Conservation (phyloP, 1,140 invertebrate genomes). For the Nebria ingens region DNA sequence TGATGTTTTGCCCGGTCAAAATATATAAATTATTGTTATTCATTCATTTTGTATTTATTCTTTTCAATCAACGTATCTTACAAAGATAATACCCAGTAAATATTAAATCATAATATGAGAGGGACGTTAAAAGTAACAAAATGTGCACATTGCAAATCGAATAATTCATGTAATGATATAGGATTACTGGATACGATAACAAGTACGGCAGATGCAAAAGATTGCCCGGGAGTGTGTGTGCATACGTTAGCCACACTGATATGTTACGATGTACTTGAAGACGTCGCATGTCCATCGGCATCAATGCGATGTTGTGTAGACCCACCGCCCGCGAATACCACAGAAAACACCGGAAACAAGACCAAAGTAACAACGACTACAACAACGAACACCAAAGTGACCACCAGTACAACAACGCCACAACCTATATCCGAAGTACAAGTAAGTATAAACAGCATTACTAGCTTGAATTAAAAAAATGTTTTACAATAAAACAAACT, state of each 20-base stretch:
- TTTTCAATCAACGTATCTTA: no score
- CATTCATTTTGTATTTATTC: no score
- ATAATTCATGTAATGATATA: no score
- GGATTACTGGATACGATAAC: constrained; percentile 73
- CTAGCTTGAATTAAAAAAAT: no score
- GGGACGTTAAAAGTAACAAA: not conserved
- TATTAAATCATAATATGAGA: constrained; percentile 9
- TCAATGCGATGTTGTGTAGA: constrained; percentile 77
- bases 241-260: constrained; percentile 71
- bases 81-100: no score
- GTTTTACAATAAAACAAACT: no score
- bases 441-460: not conserved
- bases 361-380: constrained; percentile 21
- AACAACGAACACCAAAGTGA: constrained; percentile 28
- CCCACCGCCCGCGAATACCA: constrained; percentile 40
- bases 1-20: no score
- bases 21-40: no score
- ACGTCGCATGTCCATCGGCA: constrained; percentile 62
- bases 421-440: constrained; percentile 19
- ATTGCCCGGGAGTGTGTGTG: constrained; percentile 77
- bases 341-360: constrained; percentile 14
- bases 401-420: constrained; percentile 26
- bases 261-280: constrained; percentile 71
- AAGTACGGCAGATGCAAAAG: constrained; percentile 66
- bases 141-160: constrained; percentile 6